These are phyloP conservation scores for Camponotus floridanus DNA, from an alignment of 1,140 invertebrate genomes.

Conservation along the genomic window DNA sequence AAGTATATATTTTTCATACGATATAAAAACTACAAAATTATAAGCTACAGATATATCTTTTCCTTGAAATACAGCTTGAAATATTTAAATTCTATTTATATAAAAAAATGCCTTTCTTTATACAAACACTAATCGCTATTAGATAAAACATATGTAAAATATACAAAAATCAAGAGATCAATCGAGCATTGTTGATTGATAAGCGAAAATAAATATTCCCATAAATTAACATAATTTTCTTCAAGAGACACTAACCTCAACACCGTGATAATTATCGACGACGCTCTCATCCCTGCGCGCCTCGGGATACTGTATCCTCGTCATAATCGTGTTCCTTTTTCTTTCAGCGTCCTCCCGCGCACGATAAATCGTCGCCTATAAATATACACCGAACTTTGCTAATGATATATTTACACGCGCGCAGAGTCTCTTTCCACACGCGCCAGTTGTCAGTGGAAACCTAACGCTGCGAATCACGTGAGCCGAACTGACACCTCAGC, in stretches of 20 bases:
- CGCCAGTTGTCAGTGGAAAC: neutral
- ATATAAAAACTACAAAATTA: neutral
- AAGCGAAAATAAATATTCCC: no score
- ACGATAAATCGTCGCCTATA: slow-evolving; percentile 12
- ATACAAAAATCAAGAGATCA: no score
- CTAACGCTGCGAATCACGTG: slow-evolving; percentile 26
- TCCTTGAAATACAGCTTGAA: neutral
- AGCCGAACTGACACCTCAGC: neutral
- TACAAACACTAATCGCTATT: no score
- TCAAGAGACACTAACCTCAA: slow-evolving; percentile 88
- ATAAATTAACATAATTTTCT: neutral
- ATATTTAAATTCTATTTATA: neutral
- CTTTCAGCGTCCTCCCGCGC: neutral
- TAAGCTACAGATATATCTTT: neutral
- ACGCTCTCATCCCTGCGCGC: slow-evolving; percentile 92
- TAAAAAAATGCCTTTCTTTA: no score
- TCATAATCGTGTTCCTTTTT: slow-evolving; percentile 62
- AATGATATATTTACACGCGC: slow-evolving; percentile 49
- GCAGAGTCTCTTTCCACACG: neutral
- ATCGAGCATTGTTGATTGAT: no score
- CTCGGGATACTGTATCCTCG: slow-evolving; percentile 90
- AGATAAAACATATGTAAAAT: no score
- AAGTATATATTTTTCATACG: neutral
- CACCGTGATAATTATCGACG: slow-evolving; percentile 94
- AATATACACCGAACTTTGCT: neutral